These are phyloP conservation scores for Emydoidea blandingii DNA, from an alignment of 2,797 vertebrate species.

Conservation along the genomic window DNA sequence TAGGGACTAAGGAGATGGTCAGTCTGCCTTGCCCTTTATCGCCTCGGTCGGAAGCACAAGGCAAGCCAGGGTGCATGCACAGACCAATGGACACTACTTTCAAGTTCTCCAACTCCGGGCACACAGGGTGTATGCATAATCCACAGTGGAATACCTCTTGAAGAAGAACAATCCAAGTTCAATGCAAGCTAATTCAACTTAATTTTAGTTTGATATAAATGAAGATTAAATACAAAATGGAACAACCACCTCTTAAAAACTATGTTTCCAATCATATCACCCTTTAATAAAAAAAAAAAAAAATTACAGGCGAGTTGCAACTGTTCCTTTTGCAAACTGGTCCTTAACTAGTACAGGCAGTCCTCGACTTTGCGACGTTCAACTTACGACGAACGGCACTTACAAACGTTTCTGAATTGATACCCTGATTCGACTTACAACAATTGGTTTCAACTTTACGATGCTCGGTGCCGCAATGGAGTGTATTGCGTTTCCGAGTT, in stretches of 20 bases:
- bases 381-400: too few relatives aligned
- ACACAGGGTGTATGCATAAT: background rate
- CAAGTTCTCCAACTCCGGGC: background rate
- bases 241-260: background rate
- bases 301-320: background rate
- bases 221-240: background rate
- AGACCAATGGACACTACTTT: background rate
- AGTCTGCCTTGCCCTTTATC: background rate
- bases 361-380: too few relatives aligned
- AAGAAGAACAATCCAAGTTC: background rate
- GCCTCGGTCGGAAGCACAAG: background rate
- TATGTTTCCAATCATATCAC: background rate
- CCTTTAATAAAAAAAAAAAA: too few relatives aligned
- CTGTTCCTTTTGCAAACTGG: background rate
- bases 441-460: too few relatives aligned
- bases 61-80: background rate
- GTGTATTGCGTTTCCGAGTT: too few relatives aligned
- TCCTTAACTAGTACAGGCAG: background rate
- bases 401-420: too few relatives aligned
- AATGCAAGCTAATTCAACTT: background rate
- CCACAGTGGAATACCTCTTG: background rate
- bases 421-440: too few relatives aligned
- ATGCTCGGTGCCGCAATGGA: too few relatives aligned
- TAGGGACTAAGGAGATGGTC: background rate
- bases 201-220: background rate